Conservation (phyloP, 2,888 invertebrate species). For the Cheilosia urbana region DNA sequence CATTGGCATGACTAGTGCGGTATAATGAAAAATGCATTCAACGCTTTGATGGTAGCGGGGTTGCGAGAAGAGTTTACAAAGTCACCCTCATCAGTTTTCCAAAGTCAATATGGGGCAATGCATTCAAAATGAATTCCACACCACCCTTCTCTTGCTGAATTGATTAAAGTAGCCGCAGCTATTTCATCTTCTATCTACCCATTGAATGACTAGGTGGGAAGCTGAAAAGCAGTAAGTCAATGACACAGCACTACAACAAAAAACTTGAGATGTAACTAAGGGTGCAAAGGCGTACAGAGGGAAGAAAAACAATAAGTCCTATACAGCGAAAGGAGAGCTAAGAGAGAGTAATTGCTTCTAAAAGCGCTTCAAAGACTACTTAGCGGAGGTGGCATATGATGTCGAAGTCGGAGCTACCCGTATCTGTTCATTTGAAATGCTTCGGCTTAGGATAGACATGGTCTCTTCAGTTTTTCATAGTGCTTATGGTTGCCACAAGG, state of each 20-base stretch:
- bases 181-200: constrained; percentile 30
- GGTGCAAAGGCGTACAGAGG: neutral
- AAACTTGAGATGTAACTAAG: neutral
- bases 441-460: constrained; percentile 11
- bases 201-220: constrained; percentile 17
- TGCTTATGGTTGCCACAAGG: no score
- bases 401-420: constrained; percentile 10
- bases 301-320: constrained; percentile 22
- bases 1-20: neutral
- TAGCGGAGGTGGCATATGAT: constrained; percentile 21
- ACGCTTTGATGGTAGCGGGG: constrained; percentile 51
- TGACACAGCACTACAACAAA: constrained; percentile 48
- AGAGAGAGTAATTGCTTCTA: constrained; percentile 62
- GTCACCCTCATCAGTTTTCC: constrained; percentile 66
- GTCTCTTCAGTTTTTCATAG: no score
- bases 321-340: constrained; percentile 27
- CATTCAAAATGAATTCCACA: constrained; percentile 66
- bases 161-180: constrained; percentile 71
- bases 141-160: constrained; percentile 39
- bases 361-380: constrained; percentile 57
- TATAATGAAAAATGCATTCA: constrained; percentile 70
- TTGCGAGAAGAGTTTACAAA: constrained; percentile 51
- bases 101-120: constrained; percentile 70
- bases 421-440: constrained; percentile 8
- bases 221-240: constrained; percentile 46